These are phyloP conservation scores for Pocota personata DNA, from an alignment of 2,888 invertebrate species.

Conservation along the genomic window DNA sequence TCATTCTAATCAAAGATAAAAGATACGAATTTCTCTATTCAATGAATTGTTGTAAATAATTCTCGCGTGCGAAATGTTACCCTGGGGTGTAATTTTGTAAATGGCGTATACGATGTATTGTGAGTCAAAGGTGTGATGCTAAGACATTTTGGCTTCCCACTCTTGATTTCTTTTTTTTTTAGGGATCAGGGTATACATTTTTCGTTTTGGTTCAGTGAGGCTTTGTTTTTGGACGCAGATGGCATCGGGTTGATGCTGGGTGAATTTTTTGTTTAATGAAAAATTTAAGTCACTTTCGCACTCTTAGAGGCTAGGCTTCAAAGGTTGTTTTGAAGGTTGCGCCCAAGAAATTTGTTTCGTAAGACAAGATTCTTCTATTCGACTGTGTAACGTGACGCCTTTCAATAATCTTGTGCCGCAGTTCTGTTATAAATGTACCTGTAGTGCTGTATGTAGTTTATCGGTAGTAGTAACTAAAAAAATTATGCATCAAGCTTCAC, in stretches of 20 bases:
- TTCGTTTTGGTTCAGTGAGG: conserved; percentile 31
- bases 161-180: conserved; percentile 15
- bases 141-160: conserved; percentile 12
- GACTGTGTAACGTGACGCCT: too few relatives aligned
- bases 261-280: not conserved
- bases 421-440: too few relatives aligned
- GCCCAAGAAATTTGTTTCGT: not conserved
- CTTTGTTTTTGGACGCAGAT: conserved; percentile 23
- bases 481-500: too few relatives aligned
- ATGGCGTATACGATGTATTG: conserved; percentile 42
- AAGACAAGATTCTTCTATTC: not conserved
- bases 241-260: not conserved
- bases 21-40: conserved; percentile 70
- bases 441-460: too few relatives aligned
- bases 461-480: too few relatives aligned
- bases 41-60: conserved; percentile 74
- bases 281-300: not conserved
- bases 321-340: not conserved
- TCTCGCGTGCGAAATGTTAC: conserved; percentile 73
- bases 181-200: conserved; percentile 7
- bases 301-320: not conserved
- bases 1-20: conserved; percentile 74
- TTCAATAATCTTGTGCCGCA: too few relatives aligned
- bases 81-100: conserved; percentile 66
- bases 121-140: conserved; percentile 51